These are phyloP conservation scores for Semotilus atromaculatus DNA, from an alignment of 2,797 vertebrate species.

Conservation along the genomic window DNA sequence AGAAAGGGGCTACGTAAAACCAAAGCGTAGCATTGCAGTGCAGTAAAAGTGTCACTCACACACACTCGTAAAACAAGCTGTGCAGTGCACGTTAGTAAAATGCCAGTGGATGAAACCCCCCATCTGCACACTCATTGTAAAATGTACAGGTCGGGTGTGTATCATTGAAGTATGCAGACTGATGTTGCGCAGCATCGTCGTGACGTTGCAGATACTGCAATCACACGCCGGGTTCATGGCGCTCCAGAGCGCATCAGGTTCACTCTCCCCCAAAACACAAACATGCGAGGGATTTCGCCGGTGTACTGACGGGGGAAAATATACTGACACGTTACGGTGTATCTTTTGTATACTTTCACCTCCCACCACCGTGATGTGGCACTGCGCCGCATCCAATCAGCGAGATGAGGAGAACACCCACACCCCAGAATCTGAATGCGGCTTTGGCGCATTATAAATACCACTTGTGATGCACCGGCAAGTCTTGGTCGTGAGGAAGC, in stretches of 20 bases:
- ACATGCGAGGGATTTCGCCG: slow-evolving; percentile 57
- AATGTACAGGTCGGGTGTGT: neutral
- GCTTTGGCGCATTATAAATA: slow-evolving; percentile 88
- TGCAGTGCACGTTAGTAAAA: neutral
- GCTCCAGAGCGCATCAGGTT: slow-evolving; percentile 6
- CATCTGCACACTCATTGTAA: neutral
- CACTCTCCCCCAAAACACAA: slow-evolving; percentile 59
- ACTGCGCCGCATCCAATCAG: slow-evolving; percentile 82
- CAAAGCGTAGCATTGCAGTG: slow-evolving; percentile 75
- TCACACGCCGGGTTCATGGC: slow-evolving; percentile 17
- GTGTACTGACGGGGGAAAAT: slow-evolving; percentile 46
- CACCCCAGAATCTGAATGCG: slow-evolving; percentile 81
- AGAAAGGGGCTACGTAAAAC: slow-evolving; percentile 49
- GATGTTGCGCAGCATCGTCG: slow-evolving; percentile 13
- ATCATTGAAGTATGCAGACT: neutral
- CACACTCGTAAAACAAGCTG: slow-evolving; percentile 1
- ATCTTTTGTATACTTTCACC: slow-evolving; percentile 66
- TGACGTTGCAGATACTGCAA: slow-evolving; percentile 9
- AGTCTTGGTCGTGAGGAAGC: slow-evolving; percentile 83
- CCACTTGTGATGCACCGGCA: slow-evolving; percentile 81
- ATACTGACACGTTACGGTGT: slow-evolving; percentile 48
- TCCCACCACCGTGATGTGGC: slow-evolving; percentile 78
- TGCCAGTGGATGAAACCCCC: neutral
- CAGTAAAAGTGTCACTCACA: slow-evolving; percentile 76
- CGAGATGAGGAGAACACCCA: slow-evolving; percentile 79